phyloP scores from a whole-genome alignment of 2,113 vertebrate genomes.

The Vimba vimba region DNA sequence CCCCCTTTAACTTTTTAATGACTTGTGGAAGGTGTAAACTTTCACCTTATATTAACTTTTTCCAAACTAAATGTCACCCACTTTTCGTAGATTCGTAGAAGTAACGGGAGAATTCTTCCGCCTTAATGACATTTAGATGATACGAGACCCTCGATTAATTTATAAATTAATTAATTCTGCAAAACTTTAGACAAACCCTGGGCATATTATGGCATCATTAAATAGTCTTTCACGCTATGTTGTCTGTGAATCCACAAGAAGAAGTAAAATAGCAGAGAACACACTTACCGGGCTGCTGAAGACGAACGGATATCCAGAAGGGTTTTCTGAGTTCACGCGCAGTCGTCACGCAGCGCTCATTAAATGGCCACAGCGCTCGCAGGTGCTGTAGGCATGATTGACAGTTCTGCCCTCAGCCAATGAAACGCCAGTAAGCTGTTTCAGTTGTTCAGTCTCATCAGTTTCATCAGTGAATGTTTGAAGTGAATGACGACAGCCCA shows the following conservation, averaged over 20 bases:
- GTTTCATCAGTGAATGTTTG: neutral
- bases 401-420: slow-evolving; percentile 28
- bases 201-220: neutral
- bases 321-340: slow-evolving; percentile 6
- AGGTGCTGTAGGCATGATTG: slow-evolving; percentile 45
- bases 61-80: slow-evolving; percentile 4
- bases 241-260: neutral
- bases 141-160: neutral
- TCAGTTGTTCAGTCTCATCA: neutral
- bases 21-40: neutral
- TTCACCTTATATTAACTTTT: neutral
- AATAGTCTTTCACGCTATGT: neutral
- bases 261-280: neutral
- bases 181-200: neutral
- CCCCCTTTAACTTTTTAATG: neutral
- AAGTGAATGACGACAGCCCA: slow-evolving; percentile 3
- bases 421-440: neutral
- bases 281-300: slow-evolving; percentile 23
- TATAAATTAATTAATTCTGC: neutral
- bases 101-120: neutral
- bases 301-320: neutral
- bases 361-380: neutral
- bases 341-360: neutral
- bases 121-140: slow-evolving; percentile 56
- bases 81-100: neutral